Percentiles rank a stretch among this genome's conserved stretches.
Conservation (phyloP, 1,140 invertebrate species). For the Drosophila rhopaloa region DNA sequence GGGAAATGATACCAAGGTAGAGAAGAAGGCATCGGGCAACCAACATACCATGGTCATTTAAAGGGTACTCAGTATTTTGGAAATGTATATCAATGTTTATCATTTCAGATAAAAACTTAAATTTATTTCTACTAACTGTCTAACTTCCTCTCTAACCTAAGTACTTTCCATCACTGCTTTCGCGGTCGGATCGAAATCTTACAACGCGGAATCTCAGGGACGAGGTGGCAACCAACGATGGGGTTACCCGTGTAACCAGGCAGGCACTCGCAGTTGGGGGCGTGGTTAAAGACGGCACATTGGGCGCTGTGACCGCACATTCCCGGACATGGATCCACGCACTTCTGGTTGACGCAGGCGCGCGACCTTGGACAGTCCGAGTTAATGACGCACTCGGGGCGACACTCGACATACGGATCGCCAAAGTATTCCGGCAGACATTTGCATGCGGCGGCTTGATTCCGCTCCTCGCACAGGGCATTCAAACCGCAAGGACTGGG, state of each 20-base stretch:
- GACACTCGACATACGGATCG: slow-evolving; percentile 90
- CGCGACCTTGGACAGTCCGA: slow-evolving; percentile 90
- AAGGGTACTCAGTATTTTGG: background rate
- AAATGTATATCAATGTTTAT: no score
- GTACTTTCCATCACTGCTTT: slow-evolving; percentile 10
- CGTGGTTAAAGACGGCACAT: slow-evolving; percentile 93
- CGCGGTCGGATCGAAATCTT: slow-evolving; percentile 31
- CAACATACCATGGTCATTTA: background rate
- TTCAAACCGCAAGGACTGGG: slow-evolving; percentile 92
- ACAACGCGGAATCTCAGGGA: slow-evolving; percentile 62
- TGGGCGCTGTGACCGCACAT: slow-evolving; percentile 92
- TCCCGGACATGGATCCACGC: slow-evolving; percentile 92
- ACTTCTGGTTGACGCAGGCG: slow-evolving; percentile 93
- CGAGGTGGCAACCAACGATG: slow-evolving; percentile 87
- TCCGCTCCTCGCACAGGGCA: slow-evolving; percentile 91
- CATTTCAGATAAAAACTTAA: no score
- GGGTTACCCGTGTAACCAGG: slow-evolving; percentile 92
- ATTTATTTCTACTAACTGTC: background rate
- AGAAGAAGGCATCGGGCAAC: background rate
- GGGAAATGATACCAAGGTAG: background rate
- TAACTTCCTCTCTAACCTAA: slow-evolving; percentile 4
- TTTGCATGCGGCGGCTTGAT: slow-evolving; percentile 89
- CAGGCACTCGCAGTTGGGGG: slow-evolving; percentile 91
- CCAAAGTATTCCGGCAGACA: slow-evolving; percentile 90
- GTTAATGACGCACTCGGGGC: slow-evolving; percentile 91